A percentile compares a stretch with the other conserved stretches of the same genome.
Evolutionary conservation across 2,113 vertebrate genomes (phyloP).

Genomic region (Pachycephala philippinensis): DNA sequence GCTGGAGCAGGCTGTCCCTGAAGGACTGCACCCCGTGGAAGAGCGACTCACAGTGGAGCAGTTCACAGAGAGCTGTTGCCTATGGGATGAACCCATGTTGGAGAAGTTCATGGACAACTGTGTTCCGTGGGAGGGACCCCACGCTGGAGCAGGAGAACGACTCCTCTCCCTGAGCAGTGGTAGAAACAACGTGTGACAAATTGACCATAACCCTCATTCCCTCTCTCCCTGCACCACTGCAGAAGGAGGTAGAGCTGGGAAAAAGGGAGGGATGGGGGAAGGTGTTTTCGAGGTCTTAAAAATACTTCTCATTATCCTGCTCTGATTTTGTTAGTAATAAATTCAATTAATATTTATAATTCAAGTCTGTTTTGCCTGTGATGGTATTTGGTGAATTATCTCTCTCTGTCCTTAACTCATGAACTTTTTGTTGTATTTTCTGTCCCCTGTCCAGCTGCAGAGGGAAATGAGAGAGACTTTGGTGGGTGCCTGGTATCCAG

Average conservation of each 20-base stretch:
- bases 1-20: not conserved
- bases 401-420: not conserved
- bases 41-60: fast-evolving
- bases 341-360: not conserved
- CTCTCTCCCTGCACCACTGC: not conserved
- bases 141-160: not conserved
- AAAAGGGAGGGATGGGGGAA: no score
- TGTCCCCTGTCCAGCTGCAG: not conserved
- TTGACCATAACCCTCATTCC: not conserved
- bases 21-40: not conserved
- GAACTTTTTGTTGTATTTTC: not conserved
- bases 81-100: fast-evolving
- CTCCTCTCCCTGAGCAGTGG: not conserved
- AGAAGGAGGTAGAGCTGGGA: not conserved
- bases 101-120: not conserved
- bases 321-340: not conserved
- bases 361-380: not conserved
- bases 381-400: not conserved
- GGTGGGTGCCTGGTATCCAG: not conserved
- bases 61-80: not conserved
- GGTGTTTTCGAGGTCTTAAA: not conserved
- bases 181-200: fast-evolving
- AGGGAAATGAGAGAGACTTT: not conserved
- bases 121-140: fast-evolving
- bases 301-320: not conserved